Evolutionary conservation across 2,113 vertebrate species (phyloP).

Genomic region (Gila orcuttii): DNA sequence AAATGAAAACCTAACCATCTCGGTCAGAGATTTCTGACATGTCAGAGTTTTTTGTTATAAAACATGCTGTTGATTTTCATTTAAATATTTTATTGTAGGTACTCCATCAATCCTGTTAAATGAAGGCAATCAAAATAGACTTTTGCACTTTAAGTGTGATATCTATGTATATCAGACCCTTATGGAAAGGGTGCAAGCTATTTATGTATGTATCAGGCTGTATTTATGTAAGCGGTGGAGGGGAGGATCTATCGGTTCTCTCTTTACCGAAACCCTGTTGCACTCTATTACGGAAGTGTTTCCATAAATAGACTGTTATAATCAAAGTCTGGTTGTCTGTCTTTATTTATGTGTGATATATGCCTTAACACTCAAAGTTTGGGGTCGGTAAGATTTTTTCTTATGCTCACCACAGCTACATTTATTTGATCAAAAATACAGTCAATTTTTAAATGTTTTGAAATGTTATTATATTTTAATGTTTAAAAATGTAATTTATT

Average conservation of each 20-base stretch:
- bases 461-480: too few relatives aligned
- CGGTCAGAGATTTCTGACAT: slow-evolving; percentile 7
- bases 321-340: slow-evolving; percentile 62
- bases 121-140: slow-evolving; percentile 73
- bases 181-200: slow-evolving; percentile 59
- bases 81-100: slow-evolving; percentile 61
- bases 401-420: too few relatives aligned
- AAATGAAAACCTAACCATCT: slow-evolving; percentile 15
- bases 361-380: too few relatives aligned
- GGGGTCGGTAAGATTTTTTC: too few relatives aligned
- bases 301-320: slow-evolving; percentile 75
- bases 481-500: too few relatives aligned
- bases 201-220: slow-evolving; percentile 73
- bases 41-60: slow-evolving; percentile 50
- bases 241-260: slow-evolving; percentile 32
- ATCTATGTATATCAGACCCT: slow-evolving; percentile 50
- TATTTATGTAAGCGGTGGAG: slow-evolving; percentile 61
- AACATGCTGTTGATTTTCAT: slow-evolving; percentile 62
- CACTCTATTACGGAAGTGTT: slow-evolving; percentile 72
- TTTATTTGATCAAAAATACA: too few relatives aligned
- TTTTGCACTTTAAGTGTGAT: slow-evolving; percentile 60
- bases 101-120: slow-evolving; percentile 63
- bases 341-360: background rate
- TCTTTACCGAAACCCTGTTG: slow-evolving; percentile 66
- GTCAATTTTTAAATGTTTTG: too few relatives aligned